phyloP scores from a whole-genome alignment of 2,888 invertebrate genomes.

The Synanthedon vespiformis region DNA sequence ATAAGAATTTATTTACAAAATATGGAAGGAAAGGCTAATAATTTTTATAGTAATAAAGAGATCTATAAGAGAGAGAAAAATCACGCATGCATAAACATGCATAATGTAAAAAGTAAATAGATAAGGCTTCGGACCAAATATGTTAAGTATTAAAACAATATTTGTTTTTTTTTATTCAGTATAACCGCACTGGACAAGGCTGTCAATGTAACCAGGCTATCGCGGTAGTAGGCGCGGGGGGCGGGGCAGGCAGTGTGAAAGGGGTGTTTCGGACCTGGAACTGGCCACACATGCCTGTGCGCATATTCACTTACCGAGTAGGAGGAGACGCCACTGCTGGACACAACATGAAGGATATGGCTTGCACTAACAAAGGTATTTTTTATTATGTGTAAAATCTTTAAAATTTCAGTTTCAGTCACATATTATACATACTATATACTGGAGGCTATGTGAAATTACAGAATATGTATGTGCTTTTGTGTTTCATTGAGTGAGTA shows the following conservation, averaged over 20 bases:
- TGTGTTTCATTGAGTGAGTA: no score
- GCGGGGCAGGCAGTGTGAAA: slow-evolving; percentile 79
- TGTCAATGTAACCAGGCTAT: slow-evolving; percentile 98
- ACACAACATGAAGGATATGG: slow-evolving; percentile 91
- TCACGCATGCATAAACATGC: no score
- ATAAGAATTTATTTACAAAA: no score
- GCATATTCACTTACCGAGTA: slow-evolving; percentile 96
- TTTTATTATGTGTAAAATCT: not conserved
- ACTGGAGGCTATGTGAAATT: no score
- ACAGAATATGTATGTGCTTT: no score
- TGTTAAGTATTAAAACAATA: no score
- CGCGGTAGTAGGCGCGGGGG: slow-evolving; percentile 96
- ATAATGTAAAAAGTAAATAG: no score
- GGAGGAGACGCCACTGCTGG: slow-evolving; percentile 92
- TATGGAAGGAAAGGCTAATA: no score
- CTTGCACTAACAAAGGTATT: slow-evolving; percentile 95
- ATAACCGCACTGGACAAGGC: slow-evolving; percentile 86
- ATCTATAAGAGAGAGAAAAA: no score
- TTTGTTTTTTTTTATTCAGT: slow-evolving; percentile 46
- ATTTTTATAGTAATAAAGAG: no score
- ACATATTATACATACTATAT: no score
- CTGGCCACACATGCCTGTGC: slow-evolving; percentile 92
- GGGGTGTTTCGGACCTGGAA: slow-evolving; percentile 82
- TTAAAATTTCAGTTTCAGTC: not conserved
- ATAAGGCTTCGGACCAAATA: no score